Conservation (phyloP, 1,140 invertebrate genomes). For the Camponotus pennsylvanicus region DNA sequence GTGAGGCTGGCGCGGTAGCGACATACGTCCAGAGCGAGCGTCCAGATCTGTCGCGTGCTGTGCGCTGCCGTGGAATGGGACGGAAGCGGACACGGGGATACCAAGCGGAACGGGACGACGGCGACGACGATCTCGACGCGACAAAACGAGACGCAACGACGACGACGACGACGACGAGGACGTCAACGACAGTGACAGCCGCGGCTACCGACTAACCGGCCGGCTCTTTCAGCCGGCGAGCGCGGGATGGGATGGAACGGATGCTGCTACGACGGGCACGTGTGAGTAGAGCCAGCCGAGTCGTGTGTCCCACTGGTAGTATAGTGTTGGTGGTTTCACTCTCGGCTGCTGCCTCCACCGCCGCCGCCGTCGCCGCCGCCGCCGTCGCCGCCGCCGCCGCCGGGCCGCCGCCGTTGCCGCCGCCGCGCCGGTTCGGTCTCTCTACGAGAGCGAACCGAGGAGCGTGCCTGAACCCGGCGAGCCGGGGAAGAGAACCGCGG, state of each 20-base stretch:
- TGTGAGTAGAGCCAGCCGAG: constrained; percentile 76
- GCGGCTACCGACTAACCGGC: neutral
- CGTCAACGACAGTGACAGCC: neutral
- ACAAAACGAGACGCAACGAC: neutral
- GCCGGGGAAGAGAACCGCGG: constrained; percentile 83
- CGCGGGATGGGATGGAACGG: constrained; percentile 71
- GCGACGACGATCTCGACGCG: neutral
- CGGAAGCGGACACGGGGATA: constrained; percentile 60
- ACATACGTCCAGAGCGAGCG: constrained; percentile 61
- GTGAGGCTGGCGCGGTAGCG: constrained; percentile 53
- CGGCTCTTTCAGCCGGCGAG: constrained; percentile 18
- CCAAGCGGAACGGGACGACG: constrained; percentile 38
- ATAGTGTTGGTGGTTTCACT: constrained; percentile 78
- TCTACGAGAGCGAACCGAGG: constrained; percentile 78
- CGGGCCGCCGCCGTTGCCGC: constrained; percentile 49
- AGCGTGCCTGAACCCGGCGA: constrained; percentile 80
- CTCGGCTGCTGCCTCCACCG: constrained; percentile 71
- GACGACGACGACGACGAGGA: neutral
- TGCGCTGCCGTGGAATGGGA: constrained; percentile 65
- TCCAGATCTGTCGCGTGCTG: constrained; percentile 79
- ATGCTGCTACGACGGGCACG: constrained; percentile 71
- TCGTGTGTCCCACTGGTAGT: constrained; percentile 64
- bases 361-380: constrained; percentile 5
- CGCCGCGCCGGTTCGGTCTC: constrained; percentile 73
- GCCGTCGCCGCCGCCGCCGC: constrained; percentile 16